phyloP scores from a whole-genome alignment of 2,797 vertebrate genomes.

The Muscicapa striata region DNA sequence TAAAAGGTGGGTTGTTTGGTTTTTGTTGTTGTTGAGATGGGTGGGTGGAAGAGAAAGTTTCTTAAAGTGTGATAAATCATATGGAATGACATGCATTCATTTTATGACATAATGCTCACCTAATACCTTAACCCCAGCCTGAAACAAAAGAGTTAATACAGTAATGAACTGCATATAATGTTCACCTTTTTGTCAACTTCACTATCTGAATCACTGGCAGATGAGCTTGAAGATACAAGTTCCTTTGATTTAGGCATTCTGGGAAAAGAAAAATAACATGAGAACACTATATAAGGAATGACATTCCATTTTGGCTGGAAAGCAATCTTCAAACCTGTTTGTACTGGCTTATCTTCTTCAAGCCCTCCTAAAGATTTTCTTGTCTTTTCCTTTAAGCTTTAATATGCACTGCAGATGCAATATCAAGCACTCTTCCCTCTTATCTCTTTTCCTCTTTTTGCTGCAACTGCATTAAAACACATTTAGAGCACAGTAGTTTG shows the following conservation, averaged over 20 bases:
- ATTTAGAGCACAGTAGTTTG: neutral
- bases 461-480: neutral
- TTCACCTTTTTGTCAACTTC: slow-evolving; percentile 94
- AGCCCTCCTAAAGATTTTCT: neutral
- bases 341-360: neutral
- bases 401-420: accelerated
- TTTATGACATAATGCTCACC: neutral
- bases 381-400: neutral
- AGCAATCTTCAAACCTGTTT: neutral
- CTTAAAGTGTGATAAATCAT: neutral
- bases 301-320: neutral
- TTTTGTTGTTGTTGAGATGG: neutral
- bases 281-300: neutral
- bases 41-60: neutral
- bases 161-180: neutral
- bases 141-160: neutral
- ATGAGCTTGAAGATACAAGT: slow-evolving; percentile 91
- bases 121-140: neutral
- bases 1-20: neutral
- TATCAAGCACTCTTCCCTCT: neutral
- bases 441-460: neutral
- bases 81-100: neutral
- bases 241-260: slow-evolving; percentile 99
- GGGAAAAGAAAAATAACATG: slow-evolving; percentile 33
- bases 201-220: slow-evolving; percentile 93